These are phyloP conservation scores for Melanotaenia boesemani DNA, from an alignment of 2,797 vertebrate genomes.

Conservation along the genomic window DNA sequence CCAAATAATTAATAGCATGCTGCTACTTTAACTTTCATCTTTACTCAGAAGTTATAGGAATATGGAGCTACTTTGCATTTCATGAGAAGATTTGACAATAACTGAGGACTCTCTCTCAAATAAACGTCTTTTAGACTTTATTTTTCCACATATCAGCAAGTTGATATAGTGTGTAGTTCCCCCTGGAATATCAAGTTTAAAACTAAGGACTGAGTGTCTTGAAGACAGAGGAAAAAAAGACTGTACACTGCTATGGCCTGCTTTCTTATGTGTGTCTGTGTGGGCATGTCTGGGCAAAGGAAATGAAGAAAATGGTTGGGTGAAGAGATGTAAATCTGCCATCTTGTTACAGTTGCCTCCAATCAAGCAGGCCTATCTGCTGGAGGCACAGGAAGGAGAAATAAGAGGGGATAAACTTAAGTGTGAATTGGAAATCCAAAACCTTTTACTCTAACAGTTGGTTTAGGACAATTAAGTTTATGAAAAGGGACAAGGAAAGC, in stretches of 20 bases:
- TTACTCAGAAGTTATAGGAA: constrained; percentile 3
- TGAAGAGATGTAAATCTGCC: constrained; percentile 56
- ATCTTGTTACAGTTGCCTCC: constrained; percentile 1
- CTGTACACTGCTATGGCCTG: neutral
- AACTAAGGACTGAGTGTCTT: neutral
- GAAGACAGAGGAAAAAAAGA: neutral
- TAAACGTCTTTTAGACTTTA: neutral
- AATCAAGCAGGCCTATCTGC: constrained; percentile 41
- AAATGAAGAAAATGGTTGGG: constrained; percentile 12
- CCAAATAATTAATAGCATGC: constrained; percentile 23
- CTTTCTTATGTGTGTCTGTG: constrained; percentile 48
- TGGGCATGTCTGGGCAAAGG: neutral
- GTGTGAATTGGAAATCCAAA: constrained; percentile 28
- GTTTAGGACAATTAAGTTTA: neutral
- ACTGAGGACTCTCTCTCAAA: neutral
- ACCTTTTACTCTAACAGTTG: neutral
- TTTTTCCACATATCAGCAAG: neutral
- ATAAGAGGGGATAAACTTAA: constrained; percentile 9
- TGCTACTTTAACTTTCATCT: constrained; percentile 10
- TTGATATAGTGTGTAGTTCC: neutral
- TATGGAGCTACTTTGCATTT: neutral
- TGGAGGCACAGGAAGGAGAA: constrained; percentile 9
- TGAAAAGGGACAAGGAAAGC: neutral
- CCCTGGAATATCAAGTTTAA: neutral
- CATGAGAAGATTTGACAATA: neutral